Evolutionary conservation across 2,797 vertebrate species (phyloP).

Genomic region (Xyrichtys novacula): DNA sequence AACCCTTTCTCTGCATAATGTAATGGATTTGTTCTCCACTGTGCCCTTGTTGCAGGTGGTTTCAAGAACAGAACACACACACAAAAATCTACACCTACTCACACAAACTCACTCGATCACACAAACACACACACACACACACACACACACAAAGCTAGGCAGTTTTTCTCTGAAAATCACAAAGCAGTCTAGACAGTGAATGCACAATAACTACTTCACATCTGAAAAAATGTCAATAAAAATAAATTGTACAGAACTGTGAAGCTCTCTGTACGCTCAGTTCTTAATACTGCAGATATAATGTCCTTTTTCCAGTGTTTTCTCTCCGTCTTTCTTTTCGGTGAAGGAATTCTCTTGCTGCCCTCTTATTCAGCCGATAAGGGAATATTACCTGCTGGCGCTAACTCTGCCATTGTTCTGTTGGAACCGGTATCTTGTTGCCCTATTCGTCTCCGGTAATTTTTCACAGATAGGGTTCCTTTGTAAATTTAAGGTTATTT

Average conservation of each 20-base stretch:
- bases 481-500: slow-evolving; percentile 60
- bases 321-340: slow-evolving; percentile 22
- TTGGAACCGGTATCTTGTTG: slow-evolving; percentile 58
- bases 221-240: no score
- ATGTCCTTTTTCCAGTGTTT: slow-evolving; percentile 21
- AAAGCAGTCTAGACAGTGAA: no score
- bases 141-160: no score
- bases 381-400: slow-evolving; percentile 69
- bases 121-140: no score
- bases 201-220: no score
- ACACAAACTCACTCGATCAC: no score
- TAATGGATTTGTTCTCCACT: slow-evolving; percentile 36
- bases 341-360: slow-evolving; percentile 34
- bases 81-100: no score
- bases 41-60: slow-evolving; percentile 11
- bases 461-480: slow-evolving; percentile 59
- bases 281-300: slow-evolving; percentile 46
- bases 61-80: no score
- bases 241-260: background rate
- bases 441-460: slow-evolving; percentile 48
- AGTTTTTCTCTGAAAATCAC: no score
- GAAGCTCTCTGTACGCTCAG: slow-evolving; percentile 24
- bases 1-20: slow-evolving; percentile 38
- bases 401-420: slow-evolving; percentile 67
- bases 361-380: slow-evolving; percentile 61